These are phyloP conservation scores for Aethes cnicana DNA, from an alignment of 2,888 invertebrate species.

Conservation along the genomic window DNA sequence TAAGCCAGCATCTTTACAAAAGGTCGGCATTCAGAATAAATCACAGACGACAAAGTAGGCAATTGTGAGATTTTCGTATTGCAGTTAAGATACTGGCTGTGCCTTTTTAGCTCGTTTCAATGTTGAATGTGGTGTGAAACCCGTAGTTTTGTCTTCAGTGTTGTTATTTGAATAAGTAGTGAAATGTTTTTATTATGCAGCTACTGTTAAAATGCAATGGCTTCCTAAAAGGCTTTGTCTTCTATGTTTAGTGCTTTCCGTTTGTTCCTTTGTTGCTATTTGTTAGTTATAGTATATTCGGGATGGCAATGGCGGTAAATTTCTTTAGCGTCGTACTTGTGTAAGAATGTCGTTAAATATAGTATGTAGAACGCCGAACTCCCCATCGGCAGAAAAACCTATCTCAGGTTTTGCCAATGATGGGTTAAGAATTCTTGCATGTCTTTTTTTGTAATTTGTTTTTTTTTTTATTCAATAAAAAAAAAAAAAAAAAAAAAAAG, in stretches of 20 bases:
- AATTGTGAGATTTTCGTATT: background rate
- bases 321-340: slow-evolving; percentile 3
- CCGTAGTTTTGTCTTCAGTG: slow-evolving; percentile 39
- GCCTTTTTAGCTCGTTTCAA: slow-evolving; percentile 40
- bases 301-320: slow-evolving; percentile 8
- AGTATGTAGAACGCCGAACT: too few species aligned
- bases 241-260: slow-evolving; percentile 20
- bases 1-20: too few species aligned
- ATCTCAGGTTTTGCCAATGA: too few species aligned
- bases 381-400: too few species aligned
- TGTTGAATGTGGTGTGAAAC: slow-evolving; percentile 42
- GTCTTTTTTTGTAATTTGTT: too few species aligned
- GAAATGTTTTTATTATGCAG: slow-evolving; percentile 36
- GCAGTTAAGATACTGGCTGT: background rate
- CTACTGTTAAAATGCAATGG: slow-evolving; percentile 26
- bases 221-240: slow-evolving; percentile 19
- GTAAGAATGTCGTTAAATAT: too few species aligned
- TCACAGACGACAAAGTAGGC: background rate
- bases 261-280: slow-evolving; percentile 24
- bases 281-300: background rate
- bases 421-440: too few species aligned
- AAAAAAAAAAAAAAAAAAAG: too few species aligned
- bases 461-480: too few species aligned
- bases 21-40: too few species aligned
- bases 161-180: slow-evolving; percentile 37